Evolutionary conservation across 1,140 invertebrate genomes (phyloP), one percentile per base, ranked within the genome.

Genomic region (Phymastichus coffea): DNA sequence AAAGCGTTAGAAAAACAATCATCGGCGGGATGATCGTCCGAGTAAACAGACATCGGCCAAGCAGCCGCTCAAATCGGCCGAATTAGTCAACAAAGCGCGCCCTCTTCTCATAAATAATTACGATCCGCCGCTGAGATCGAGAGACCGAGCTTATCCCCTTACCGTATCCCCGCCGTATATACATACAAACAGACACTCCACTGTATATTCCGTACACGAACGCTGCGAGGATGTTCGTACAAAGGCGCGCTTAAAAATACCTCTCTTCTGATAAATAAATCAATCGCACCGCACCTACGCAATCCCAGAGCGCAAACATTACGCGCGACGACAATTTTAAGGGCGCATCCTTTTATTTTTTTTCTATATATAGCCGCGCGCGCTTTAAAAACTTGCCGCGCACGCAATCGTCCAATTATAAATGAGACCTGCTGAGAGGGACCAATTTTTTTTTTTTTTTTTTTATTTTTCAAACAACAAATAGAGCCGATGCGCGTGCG

Each of bases 261-360:
- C 35, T 37, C 17, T 25, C 9, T 8, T 40, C 48, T 49, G 40
- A 59, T 59, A 49, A 53, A 59, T 59, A 59, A 59, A 59, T 59
- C 57, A 59, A 59, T 59, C 57, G n/a, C n/a, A n/a, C n/a, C n/a
- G n/a, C 56, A 57, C 56, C 57, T 47, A 44, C 57, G 57, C 57
- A n/a, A n/a, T n/a, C n/a, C n/a, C n/a, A n/a, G n/a, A n/a, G n/a
- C n/a, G n/a, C n/a, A n/a, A n/a, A n/a, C n/a, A n/a, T n/a, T n/a
- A n/a, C n/a, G n/a, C n/a, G n/a, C n/a, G n/a, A n/a, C n/a, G n/a
- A n/a, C n/a, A n/a, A n/a, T n/a, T n/a, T n/a, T n/a, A n/a, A n/a
- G n/a, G n/a, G n/a, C n/a, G n/a, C n/a, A n/a, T n/a, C n/a, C n/a
- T n/a, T n/a, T n/a, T n/a, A n/a, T n/a, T n/a, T n/a, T n/a, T n/a